phyloP scores from a whole-genome alignment of 2,888 invertebrate species.

The Hydrotaea diabolus region DNA sequence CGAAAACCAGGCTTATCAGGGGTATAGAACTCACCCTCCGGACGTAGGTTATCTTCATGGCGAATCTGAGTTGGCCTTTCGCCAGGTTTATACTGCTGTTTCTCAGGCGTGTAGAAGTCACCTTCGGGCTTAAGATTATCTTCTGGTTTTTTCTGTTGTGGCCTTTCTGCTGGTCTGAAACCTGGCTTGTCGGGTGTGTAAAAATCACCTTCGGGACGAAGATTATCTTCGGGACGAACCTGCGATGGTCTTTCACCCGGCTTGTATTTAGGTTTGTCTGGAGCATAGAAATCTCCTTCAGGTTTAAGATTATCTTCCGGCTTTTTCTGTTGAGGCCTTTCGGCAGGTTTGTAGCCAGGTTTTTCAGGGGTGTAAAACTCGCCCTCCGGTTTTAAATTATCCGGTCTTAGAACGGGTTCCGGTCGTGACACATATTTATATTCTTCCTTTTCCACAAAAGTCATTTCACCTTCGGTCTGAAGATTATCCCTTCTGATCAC shows the following conservation, averaged over 20 bases:
- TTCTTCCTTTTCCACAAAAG: constrained; percentile 80
- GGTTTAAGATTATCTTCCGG: constrained; percentile 79
- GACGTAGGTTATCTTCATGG: constrained; percentile 81
- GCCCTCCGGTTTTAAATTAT: constrained; percentile 83
- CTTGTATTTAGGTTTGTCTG: constrained; percentile 79
- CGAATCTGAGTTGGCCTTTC: constrained; percentile 81
- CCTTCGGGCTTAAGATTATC: constrained; percentile 84
- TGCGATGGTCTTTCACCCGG: constrained; percentile 81
- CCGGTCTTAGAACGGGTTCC: constrained; percentile 78
- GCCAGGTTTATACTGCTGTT: constrained; percentile 80
- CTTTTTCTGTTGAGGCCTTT: constrained; percentile 80
- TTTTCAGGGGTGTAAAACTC: constrained; percentile 81
- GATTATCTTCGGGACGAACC: constrained; percentile 84
- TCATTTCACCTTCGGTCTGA: constrained; percentile 83
- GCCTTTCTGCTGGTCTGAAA: constrained; percentile 76
- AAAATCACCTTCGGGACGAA: constrained; percentile 82
- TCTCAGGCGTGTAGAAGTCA: constrained; percentile 81
- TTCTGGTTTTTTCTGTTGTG: constrained; percentile 80
- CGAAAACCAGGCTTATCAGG: constrained; percentile 81
- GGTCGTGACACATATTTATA: constrained; percentile 78
- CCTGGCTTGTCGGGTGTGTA: constrained; percentile 81
- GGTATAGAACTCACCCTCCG: constrained; percentile 83
- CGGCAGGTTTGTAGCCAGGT: constrained; percentile 81
- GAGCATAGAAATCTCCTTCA: constrained; percentile 83
- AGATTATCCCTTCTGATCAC: constrained; percentile 81